Evolutionary conservation across 2,888 invertebrate genomes (phyloP), one percentile per base, ranked within the genome.

Genomic region (Ormyrus rosae): DNA sequence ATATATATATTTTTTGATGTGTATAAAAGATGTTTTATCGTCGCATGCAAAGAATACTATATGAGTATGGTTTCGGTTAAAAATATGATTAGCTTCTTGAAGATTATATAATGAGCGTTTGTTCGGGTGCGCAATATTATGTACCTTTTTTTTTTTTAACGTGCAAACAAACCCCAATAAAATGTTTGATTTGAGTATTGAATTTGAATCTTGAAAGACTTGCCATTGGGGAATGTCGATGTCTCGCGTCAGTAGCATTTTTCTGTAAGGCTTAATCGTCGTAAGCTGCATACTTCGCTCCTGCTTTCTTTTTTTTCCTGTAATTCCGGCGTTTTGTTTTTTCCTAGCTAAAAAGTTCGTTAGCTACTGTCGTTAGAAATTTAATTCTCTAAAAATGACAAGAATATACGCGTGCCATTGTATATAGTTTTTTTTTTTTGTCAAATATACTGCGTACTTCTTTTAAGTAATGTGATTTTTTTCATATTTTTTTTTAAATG

Each of bases 361-460:
- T 34, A 65, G 65, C 61, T 80, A 77, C 61, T 48, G 53, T 75
- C 50, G 77, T 68, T 85, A 85, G 84, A 84, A 84, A 85, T 85
- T 60, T 19, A 85, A 86, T 82, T 82, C 80, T 85, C 84, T 85
- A 88, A 85, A 86, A 86, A 84, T 86, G 86, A 86, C 85, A 87
- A 85, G 86, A 87, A 87, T 88, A 85, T 85, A 86, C 84, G 82
- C 82, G 34, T 34, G 83, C 58, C 60, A 65, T 58, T 63, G 75
- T 83, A 83, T 84, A 81, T 89, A 73, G 19, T 19, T 19, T 19
- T 53, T 67, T 67, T 50, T 34, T 83, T 82, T 89, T 4, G 3
- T 34, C 34, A 34, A 34, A 34, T 89, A 88, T 89, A 87, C 88
- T 91, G 88, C 90, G 90, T 91, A 91, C 89, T 90, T 34, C 34